Evolutionary conservation across 1,140 invertebrate species (phyloP).

Genomic region (Bombus sibiricus): DNA sequence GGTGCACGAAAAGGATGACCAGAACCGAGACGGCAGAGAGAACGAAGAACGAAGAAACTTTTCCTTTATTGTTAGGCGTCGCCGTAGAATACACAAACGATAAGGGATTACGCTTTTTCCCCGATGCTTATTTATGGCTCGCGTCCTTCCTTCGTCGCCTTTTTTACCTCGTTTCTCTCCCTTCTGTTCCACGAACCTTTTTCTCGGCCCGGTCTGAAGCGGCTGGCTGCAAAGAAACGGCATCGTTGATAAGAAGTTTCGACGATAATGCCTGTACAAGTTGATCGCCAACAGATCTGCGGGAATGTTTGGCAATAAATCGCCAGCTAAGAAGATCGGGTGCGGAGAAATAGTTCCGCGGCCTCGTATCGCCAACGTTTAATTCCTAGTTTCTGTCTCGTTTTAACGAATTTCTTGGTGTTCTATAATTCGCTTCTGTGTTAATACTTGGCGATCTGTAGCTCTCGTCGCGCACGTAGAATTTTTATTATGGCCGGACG

Average conservation of each 20-base stretch:
- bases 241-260: slow-evolving; percentile 41
- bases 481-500: not conserved
- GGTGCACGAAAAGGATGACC: not conserved
- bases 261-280: slow-evolving; percentile 19
- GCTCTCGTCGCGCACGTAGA: not conserved
- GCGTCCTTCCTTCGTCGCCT: slow-evolving; percentile 15
- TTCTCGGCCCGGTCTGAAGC: not conserved
- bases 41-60: slow-evolving; percentile 33
- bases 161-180: slow-evolving; percentile 10
- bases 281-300: slow-evolving; percentile 27
- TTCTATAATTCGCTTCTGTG: not conserved
- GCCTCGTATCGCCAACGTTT: not conserved
- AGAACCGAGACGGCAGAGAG: not conserved
- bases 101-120: slow-evolving; percentile 54
- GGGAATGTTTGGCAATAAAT: slow-evolving; percentile 24
- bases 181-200: slow-evolving; percentile 22
- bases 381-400: not conserved
- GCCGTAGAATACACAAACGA: slow-evolving; percentile 44
- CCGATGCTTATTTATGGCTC: slow-evolving; percentile 53
- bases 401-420: not conserved
- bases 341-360: too few relatives aligned
- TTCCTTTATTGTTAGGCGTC: slow-evolving; percentile 48
- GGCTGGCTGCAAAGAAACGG: slow-evolving; percentile 9
- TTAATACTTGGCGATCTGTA: not conserved
- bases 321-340: not conserved